These are phyloP conservation scores for Ceratosolen fusciceps DNA, from an alignment of 1,140 invertebrate genomes.

Conservation along the genomic window DNA sequence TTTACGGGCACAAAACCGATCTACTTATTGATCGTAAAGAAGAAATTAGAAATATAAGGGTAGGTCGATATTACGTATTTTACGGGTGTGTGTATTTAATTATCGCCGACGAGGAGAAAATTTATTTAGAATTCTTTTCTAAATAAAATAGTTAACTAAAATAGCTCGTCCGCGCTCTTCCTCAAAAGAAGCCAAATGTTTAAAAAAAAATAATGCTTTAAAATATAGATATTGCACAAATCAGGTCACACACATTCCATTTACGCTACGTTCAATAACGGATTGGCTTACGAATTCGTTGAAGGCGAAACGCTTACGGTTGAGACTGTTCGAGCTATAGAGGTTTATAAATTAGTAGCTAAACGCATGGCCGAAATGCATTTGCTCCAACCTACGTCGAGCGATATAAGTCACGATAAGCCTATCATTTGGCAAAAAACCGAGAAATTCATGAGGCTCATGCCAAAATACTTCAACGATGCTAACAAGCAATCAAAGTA, in stretches of 20 bases:
- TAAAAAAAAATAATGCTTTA: constrained; percentile 30
- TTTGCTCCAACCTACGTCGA: constrained; percentile 71
- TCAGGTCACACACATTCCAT: constrained; percentile 86
- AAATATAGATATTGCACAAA: constrained; percentile 79
- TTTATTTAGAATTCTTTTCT: no score
- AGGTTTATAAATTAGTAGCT: constrained; percentile 84
- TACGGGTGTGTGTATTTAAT: no score
- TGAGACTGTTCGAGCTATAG: constrained; percentile 78
- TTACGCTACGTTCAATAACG: constrained; percentile 95
- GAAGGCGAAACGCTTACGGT: constrained; percentile 84
- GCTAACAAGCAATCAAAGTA: constrained; percentile 77
- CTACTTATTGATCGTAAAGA: constrained; percentile 90
- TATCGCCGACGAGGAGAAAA: no score
- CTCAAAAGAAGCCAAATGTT: no score
- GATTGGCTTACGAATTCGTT: constrained; percentile 93
- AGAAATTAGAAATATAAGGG: constrained; percentile 82
- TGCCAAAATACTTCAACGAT: constrained; percentile 78
- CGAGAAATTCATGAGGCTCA: constrained; percentile 81
- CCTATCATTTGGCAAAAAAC: constrained; percentile 83
- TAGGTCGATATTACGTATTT: constrained; percentile 58
- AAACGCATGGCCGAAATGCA: constrained; percentile 87
- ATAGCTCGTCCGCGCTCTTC: no score
- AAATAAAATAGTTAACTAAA: no score
- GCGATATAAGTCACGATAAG: constrained; percentile 62
- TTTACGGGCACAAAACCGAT: constrained; percentile 96